phyloP scores from a whole-genome alignment of 2,797 vertebrate genomes.

The Pipistrellus pipistrellus region DNA sequence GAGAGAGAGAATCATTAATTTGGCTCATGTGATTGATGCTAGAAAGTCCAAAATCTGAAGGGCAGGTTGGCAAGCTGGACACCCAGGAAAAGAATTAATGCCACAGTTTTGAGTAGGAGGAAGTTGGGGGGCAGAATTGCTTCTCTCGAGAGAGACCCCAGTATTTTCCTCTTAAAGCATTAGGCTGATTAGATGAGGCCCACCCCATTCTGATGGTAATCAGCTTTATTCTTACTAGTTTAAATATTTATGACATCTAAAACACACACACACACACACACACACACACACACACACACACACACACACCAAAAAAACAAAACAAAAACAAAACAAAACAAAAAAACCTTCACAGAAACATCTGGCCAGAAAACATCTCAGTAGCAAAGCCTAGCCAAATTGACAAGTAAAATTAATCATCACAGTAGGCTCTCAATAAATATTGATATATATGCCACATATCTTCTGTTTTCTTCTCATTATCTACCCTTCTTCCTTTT shows the following conservation, averaged over 20 bases:
- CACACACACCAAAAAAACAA: too few relatives aligned
- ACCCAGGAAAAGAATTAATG: neutral
- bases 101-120: neutral
- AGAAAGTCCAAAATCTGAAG: neutral
- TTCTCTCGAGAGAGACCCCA: neutral
- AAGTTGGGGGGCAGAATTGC: neutral
- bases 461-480: neutral
- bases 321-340: too few relatives aligned
- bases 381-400: neutral
- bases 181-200: neutral
- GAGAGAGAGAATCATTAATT: neutral
- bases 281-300: too few relatives aligned
- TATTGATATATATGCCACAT: too few relatives aligned
- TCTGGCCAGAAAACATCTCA: neutral
- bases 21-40: neutral
- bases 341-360: neutral
- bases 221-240: neutral
- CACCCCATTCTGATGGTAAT: neutral
- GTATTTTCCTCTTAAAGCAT: neutral
- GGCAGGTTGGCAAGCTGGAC: neutral
- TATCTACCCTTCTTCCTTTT: neutral
- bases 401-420: neutral
- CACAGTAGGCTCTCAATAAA: neutral
- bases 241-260: neutral
- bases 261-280: neutral